Percentiles rank a stretch among this genome's conserved stretches.
phyloP scores from a whole-genome alignment of 1,140 invertebrate genomes.

The Dendroctonus valens region DNA sequence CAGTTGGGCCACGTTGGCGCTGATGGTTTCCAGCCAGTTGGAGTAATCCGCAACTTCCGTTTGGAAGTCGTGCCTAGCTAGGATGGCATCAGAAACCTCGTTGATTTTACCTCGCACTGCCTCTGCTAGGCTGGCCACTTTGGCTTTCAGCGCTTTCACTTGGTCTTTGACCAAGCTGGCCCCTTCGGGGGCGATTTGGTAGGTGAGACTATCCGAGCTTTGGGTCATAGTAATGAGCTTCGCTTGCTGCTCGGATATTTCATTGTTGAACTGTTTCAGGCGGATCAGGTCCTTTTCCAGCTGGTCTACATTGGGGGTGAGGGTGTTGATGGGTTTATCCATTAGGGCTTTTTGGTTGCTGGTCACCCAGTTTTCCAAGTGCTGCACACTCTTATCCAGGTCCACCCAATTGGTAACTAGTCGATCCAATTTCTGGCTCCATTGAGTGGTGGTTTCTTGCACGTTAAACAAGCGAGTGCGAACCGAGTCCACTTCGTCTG shows the following conservation, averaged over 20 bases:
- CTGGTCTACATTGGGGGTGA: constrained; percentile 67
- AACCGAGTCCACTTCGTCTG: constrained; percentile 79
- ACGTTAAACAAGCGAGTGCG: constrained; percentile 76
- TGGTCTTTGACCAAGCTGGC: constrained; percentile 67
- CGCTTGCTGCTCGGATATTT: constrained; percentile 77
- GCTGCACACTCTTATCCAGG: constrained; percentile 69
- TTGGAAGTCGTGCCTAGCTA: constrained; percentile 80
- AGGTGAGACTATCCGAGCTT: constrained; percentile 72
- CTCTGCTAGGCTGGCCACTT: constrained; percentile 70
- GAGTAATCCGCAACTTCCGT: constrained; percentile 77
- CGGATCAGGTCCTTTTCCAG: constrained; percentile 69
- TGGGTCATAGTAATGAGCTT: constrained; percentile 77
- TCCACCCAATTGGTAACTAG: constrained; percentile 77
- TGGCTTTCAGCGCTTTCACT: constrained; percentile 69
- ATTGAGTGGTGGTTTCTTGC: constrained; percentile 70
- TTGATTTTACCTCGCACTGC: constrained; percentile 72
- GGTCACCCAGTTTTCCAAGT: constrained; percentile 71
- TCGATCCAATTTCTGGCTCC: constrained; percentile 73
- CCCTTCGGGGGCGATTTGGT: constrained; percentile 74
- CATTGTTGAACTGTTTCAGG: constrained; percentile 76
- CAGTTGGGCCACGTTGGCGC: constrained; percentile 71
- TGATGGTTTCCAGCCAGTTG: constrained; percentile 79
- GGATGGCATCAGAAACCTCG: constrained; percentile 73
- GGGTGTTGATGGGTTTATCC: constrained; percentile 58
- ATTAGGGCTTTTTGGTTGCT: constrained; percentile 62